These are phyloP conservation scores for Anableps anableps DNA, from an alignment of 2,797 vertebrate species.

Conservation along the genomic window DNA sequence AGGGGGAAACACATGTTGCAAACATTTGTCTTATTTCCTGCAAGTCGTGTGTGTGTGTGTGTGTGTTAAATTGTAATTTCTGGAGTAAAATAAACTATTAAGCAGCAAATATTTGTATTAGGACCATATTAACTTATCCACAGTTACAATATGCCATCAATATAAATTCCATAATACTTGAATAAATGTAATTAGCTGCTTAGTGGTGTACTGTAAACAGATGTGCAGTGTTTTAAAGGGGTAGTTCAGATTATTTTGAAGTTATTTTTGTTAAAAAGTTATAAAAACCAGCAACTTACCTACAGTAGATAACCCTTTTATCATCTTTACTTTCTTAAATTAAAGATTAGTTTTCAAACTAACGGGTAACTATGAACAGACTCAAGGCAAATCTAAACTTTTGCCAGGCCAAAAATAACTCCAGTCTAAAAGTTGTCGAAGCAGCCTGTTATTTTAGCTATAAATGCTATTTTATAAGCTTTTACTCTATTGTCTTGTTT, in stretches of 20 bases:
- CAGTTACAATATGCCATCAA: neutral
- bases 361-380: no score
- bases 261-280: neutral
- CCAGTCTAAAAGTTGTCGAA: no score
- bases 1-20: neutral
- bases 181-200: neutral
- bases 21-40: neutral
- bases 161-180: neutral
- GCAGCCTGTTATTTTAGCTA: no score
- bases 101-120: neutral
- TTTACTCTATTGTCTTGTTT: neutral
- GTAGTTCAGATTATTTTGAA: conserved; percentile 1
- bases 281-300: neutral
- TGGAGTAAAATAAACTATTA: neutral
- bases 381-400: no score
- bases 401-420: no score
- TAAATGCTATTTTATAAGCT: neutral
- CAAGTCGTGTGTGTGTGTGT: no score
- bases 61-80: neutral
- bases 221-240: neutral
- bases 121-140: neutral
- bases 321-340: no score
- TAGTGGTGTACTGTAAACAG: neutral
- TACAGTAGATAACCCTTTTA: no score
- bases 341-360: no score